Base-by-base conservation (phyloP, 92 coral and sea anemone genomes). In the Muricea muricata region DNA sequence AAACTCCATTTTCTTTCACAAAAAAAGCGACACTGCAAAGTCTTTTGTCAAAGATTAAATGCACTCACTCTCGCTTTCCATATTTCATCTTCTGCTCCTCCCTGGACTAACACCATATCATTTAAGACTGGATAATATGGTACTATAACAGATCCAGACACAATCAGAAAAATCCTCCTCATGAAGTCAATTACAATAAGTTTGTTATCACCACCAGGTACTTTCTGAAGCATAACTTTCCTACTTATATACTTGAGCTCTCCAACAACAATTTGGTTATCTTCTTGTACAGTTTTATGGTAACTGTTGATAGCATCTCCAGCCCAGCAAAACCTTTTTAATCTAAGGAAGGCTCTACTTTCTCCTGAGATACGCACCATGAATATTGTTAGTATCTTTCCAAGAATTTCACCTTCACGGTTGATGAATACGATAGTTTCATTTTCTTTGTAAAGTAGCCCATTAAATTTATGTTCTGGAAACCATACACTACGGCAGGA, bases 321-420 rank as follows among this genome's bases (percentile, higher is more conserved):
- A 88, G 57, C 24, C 67, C 79, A 84, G 71, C 57, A 12, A 84
- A 86, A 86, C 79, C 20, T 82, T 73, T 40, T 54, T 34, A 29
- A 73, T 11, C 26, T 21, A n/a, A 65, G 34, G 23, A 65, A n/a
- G 21, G 72, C 17, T 65, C 72, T 65, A 65, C 69, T 18, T 72
- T 75, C 75, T 67, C 58, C 58, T 13, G 86, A 73, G 75, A 85
- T 78, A 28, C 56, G 85, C 54, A 91, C 87, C 47, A 90, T 85
- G 86, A 91, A 82, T 78, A 91, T 63, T 54, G 83, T 77, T 52
- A 75, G 79, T 3, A 91, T 84, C 73, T 61, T 20, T 85, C 47
- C 88, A 85, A 91, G 88, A 60, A 87, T 88, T 65, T 91, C 94
- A 56, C 94, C 89, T 57, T 79, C 68, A 55, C 85, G 92, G 50